phyloP scores from a whole-genome alignment of 2,888 invertebrate genomes.

The Sepioteuthis lessoniana region DNA sequence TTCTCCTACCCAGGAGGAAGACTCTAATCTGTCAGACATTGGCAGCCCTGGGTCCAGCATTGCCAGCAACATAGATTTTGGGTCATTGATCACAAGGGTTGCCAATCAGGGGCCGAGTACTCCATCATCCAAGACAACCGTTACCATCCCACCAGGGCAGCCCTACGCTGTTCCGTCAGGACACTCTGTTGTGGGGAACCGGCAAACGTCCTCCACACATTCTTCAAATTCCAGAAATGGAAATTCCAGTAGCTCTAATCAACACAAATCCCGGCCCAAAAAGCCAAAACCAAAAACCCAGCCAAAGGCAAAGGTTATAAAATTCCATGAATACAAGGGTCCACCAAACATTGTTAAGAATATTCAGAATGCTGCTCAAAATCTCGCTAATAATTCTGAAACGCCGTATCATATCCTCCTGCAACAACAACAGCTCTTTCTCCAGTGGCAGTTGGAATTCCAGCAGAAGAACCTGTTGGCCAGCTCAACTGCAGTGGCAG shows the following conservation, averaged over 20 bases:
- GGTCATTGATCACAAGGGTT: neutral
- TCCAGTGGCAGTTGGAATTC: constrained; percentile 89
- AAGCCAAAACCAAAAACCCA: constrained; percentile 87
- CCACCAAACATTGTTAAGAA: constrained; percentile 87
- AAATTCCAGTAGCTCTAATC: constrained; percentile 56
- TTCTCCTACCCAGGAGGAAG: constrained; percentile 71
- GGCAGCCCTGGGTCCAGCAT: constrained; percentile 62
- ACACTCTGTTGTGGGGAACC: neutral
- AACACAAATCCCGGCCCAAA: constrained; percentile 77
- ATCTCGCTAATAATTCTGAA: constrained; percentile 52
- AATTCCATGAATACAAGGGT: constrained; percentile 94
- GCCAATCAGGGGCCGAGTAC: neutral
- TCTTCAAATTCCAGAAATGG: constrained; percentile 52
- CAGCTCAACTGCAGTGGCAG: constrained; percentile 56
- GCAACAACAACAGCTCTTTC: constrained; percentile 93
- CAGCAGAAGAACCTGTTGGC: constrained; percentile 80
- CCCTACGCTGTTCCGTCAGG: constrained; percentile 47
- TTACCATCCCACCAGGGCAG: constrained; percentile 47
- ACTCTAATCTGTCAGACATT: constrained; percentile 66
- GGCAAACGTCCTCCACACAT: constrained; percentile 51
- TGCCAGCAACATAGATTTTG: constrained; percentile 55
- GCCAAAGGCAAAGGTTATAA: constrained; percentile 90
- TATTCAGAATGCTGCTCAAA: constrained; percentile 54
- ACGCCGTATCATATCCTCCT: constrained; percentile 77
- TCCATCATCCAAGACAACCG: neutral